These are phyloP conservation scores for Alsophila aescularia DNA, from an alignment of 2,888 invertebrate genomes.

Conservation along the genomic window DNA sequence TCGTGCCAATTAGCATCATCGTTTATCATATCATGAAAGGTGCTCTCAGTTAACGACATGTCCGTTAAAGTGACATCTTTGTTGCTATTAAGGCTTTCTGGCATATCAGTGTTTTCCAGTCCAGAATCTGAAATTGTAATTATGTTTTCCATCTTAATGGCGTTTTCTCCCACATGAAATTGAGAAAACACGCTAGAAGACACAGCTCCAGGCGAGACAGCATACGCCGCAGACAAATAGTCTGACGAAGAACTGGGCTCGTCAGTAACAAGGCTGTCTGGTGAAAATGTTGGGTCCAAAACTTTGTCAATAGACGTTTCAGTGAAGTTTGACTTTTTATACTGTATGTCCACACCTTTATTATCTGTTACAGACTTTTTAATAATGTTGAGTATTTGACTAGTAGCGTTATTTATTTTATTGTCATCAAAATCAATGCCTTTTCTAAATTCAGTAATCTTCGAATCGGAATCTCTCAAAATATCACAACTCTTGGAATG, in stretches of 20 bases:
- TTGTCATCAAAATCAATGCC: conserved; percentile 23
- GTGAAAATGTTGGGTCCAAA: conserved; percentile 61
- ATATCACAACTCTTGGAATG: conserved; percentile 75
- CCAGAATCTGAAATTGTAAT: conserved; percentile 77
- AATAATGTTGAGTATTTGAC: conserved; percentile 36
- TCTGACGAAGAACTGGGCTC: conserved; percentile 76
- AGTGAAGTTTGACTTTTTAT: conserved; percentile 15
- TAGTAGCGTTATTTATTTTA: conserved; percentile 35
- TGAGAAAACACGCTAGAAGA: conserved; percentile 51
- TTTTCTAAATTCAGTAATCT: conserved; percentile 36
- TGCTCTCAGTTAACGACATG: conserved; percentile 72
- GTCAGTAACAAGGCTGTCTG: conserved; percentile 72
- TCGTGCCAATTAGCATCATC: conserved; percentile 58
- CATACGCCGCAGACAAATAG: conserved; percentile 71
- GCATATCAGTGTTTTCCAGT: conserved; percentile 71
- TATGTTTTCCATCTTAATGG: conserved; percentile 70
- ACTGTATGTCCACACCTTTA: not conserved
- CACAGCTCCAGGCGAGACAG: conserved; percentile 61
- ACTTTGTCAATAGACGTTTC: conserved; percentile 48
- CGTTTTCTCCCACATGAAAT: conserved; percentile 61
- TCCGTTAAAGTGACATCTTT: conserved; percentile 71
- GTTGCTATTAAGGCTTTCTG: conserved; percentile 67
- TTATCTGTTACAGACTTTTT: conserved; percentile 16
- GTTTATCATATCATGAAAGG: conserved; percentile 66
- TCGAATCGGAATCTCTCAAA: conserved; percentile 52